Conservation (phyloP, 37 sponge, comb jelly and placozoan species). For the Haliclona indistincta region DNA sequence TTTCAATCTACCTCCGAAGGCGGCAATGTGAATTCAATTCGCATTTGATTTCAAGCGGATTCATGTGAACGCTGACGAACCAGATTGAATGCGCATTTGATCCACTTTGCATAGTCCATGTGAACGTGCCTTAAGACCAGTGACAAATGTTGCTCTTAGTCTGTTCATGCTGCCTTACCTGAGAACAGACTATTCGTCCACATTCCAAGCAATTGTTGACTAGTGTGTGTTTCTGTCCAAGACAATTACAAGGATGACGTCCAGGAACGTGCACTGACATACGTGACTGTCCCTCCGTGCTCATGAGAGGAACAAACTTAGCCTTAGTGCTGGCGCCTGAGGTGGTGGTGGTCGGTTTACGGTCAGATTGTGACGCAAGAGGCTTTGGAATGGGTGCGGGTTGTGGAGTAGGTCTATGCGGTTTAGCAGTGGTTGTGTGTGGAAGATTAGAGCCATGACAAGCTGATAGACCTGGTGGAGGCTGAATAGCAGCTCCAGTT, state of each 20-base stretch:
- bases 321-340: constrained; percentile 37
- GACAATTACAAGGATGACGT: constrained; percentile 80
- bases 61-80: no score
- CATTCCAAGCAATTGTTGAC: constrained; percentile 91
- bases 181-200: constrained; percentile 92
- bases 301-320: constrained; percentile 75
- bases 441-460: neutral
- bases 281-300: constrained; percentile 65
- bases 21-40: no score
- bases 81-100: no score
- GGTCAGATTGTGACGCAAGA: neutral
- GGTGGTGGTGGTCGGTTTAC: neutral
- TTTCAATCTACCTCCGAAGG: no score
- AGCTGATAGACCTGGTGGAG: neutral
- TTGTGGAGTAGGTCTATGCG: no score
- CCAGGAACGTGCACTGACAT: constrained; percentile 73
- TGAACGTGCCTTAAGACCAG: no score
- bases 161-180: constrained; percentile 57
- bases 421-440: neutral
- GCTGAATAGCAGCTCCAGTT: neutral
- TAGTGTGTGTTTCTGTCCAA: constrained; percentile 85
- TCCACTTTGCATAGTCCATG: no score
- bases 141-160: no score
- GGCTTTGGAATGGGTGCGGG: neutral
- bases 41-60: no score